phyloP scores from a whole-genome alignment of 2,888 invertebrate genomes.

The Stegophylla sp. region DNA sequence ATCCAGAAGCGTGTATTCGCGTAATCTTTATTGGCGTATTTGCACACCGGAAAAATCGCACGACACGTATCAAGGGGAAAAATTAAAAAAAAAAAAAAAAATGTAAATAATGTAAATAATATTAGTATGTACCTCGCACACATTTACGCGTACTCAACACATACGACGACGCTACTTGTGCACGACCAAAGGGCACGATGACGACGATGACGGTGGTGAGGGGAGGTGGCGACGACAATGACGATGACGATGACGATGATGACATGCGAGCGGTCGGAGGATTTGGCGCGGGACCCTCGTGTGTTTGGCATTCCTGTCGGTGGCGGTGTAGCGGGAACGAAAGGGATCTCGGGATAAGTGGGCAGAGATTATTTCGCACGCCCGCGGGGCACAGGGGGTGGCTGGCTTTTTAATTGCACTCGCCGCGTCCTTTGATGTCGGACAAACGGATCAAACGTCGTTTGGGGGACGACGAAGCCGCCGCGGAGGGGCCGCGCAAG shows the following conservation, averaged over 20 bases:
- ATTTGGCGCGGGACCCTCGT: conserved; percentile 27
- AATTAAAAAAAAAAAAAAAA: too few species aligned
- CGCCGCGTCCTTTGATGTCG: conserved; percentile 34
- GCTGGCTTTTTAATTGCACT: conserved; percentile 50
- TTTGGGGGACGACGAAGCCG: too few species aligned
- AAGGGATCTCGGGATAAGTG: conserved; percentile 11
- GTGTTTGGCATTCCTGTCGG: conserved; percentile 8
- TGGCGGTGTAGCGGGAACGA: not conserved
- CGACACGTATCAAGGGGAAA: too few species aligned
- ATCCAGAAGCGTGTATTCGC: too few species aligned
- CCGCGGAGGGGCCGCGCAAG: not conserved
- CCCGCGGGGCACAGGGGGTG: conserved; percentile 35
- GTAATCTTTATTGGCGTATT: too few species aligned
- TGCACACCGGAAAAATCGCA: too few species aligned
- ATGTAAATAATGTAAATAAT: too few species aligned
- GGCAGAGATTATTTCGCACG: conserved; percentile 36
- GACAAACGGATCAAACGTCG: conserved; percentile 36
- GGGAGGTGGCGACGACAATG: too few species aligned
- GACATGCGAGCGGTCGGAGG: not conserved
- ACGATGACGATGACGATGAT: not conserved
- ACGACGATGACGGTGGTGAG: too few species aligned
- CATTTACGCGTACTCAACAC: too few species aligned
- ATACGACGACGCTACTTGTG: conserved; percentile 8
- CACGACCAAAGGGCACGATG: not conserved
- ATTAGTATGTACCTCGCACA: too few species aligned